Evolutionary conservation across 2,113 vertebrate genomes (phyloP).

Genomic region (Nycticorax nycticorax): DNA sequence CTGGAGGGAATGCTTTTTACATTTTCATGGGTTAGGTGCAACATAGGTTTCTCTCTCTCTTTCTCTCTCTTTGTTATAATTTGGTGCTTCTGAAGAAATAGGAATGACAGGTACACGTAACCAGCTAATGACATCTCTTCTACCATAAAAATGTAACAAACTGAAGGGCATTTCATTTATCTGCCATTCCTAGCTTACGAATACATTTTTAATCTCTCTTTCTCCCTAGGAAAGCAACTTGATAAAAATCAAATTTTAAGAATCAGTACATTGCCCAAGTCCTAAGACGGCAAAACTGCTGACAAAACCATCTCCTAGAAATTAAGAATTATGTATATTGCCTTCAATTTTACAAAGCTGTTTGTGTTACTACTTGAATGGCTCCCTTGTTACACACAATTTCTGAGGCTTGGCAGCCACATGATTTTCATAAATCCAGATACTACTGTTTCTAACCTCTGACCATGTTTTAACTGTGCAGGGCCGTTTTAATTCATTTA

Average conservation of each 20-base stretch:
- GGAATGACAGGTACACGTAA: neutral
- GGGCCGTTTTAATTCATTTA: conserved; percentile 75
- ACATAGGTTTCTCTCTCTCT: neutral
- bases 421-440: conserved; percentile 70
- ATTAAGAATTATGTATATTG: conserved; percentile 70
- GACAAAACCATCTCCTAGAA: conserved; percentile 66
- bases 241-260: conserved; percentile 22
- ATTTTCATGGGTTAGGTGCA: neutral
- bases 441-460: conserved; percentile 73
- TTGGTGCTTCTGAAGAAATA: neutral
- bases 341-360: conserved; percentile 72
- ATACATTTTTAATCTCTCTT: neutral
- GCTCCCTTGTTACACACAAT: conserved; percentile 72
- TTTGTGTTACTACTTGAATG: conserved; percentile 66
- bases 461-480: conserved; percentile 65
- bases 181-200: neutral
- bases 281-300: conserved; percentile 59
- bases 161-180: neutral
- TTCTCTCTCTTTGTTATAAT: neutral
- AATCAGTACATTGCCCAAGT: conserved; percentile 19
- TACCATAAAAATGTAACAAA: neutral
- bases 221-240: neutral
- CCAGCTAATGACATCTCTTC: neutral
- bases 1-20: neutral
- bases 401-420: conserved; percentile 64